Percentiles rank a stretch among this genome's conserved stretches.
These are phyloP conservation scores for Holothuria glaberrima DNA, from an alignment of 35 echinoderm and acorn worm species.

Conservation along the genomic window DNA sequence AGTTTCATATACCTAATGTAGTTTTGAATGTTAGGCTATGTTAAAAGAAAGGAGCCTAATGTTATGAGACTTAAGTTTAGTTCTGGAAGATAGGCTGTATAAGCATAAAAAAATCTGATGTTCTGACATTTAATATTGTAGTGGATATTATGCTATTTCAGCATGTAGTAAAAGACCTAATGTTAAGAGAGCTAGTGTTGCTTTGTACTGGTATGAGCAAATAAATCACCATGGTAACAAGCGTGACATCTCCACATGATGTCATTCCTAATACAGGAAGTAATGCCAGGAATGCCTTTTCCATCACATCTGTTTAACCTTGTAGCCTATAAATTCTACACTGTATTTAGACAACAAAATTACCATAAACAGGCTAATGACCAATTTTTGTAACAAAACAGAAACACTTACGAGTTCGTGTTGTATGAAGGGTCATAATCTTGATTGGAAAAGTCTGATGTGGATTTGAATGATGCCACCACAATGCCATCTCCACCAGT, in stretches of 20 bases:
- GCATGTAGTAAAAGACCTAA: not conserved
- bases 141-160: too few species aligned
- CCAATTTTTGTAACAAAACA: not conserved
- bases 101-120: too few species aligned
- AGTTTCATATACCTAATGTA: too few species aligned
- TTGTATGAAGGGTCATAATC: slow-evolving; percentile 75
- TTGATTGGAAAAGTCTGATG: slow-evolving; percentile 77
- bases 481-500: slow-evolving; percentile 74
- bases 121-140: too few species aligned
- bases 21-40: not conserved
- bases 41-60: not conserved
- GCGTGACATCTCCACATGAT: not conserved
- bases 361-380: not conserved
- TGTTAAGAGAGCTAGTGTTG: not conserved
- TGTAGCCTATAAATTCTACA: not conserved
- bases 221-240: not conserved
- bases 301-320: too few species aligned
- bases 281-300: not conserved
- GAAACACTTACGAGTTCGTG: slow-evolving; percentile 48
- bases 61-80: too few species aligned
- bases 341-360: not conserved
- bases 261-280: not conserved
- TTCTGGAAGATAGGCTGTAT: too few species aligned
- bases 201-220: too few species aligned
- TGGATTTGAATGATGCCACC: slow-evolving; percentile 76